Base-by-base conservation (phyloP, 1,140 invertebrate genomes). In the Pemphigus obesinymphae region DNA sequence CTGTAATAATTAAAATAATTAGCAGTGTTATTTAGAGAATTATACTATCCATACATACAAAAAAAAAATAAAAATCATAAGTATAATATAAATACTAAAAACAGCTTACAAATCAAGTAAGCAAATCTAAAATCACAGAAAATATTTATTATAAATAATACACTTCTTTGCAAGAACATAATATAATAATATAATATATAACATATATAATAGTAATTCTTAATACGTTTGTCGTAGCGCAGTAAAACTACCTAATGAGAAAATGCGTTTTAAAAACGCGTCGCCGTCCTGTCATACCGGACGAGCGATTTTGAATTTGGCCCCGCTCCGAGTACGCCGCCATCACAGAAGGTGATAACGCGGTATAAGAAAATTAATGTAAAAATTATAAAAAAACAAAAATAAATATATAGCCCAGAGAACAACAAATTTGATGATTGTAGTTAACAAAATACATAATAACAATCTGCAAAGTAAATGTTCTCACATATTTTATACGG, bases 81-180 rank as follows among this genome's bases (percentile, higher is more conserved):
- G 26, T 26, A 45, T 3, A 37, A 20, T 45, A 37, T 37, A 37
- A 7, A 45, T 43, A 26, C 13, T 3, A 70, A 45, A 45, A 43
- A 70, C 13, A n/a, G n/a, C 23, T 70, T 11, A 45, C 20, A 45
- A 45, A 43, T 45, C 5, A 23, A 70, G 66, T 61, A 78, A 58
- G 34, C 75, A 5, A 58, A 78, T 58, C 34, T 78, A 78, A 78
- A 78, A 78, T 78, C 75, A 78, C 75, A 78, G 75, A 78, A 78
- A 78, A 78, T 55, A 78, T 55, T 58, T 55, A 61, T 58, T 53
- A 53, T 55, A 26, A 78, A 58, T 58, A 78, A 78, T 78, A 78
- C 34, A 37, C 2, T 78, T 58, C 23, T 78, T 61, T 63, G 17
- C 31, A 63, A 63, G 29, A 63, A 34, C 29, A 63, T n/a, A 40